Evolutionary conservation across 1,140 invertebrate genomes (phyloP).

Genomic region (Leguminivora glycinivorella): DNA sequence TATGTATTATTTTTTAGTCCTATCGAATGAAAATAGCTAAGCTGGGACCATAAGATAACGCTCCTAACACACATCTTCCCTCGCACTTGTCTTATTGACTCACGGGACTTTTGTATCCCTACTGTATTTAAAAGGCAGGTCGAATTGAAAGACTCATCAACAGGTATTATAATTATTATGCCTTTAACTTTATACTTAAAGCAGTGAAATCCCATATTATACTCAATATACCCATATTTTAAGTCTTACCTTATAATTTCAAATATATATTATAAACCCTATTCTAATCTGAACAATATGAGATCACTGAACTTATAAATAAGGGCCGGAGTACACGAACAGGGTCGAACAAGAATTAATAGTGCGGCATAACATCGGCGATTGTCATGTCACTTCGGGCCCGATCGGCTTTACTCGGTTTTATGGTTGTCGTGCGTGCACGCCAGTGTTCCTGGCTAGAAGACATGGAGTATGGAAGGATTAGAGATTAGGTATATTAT

Average conservation of each 20-base stretch:
- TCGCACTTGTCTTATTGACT: slow-evolving; percentile 13
- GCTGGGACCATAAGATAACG: background rate
- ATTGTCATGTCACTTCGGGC: slow-evolving; percentile 48
- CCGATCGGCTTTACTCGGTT: slow-evolving; percentile 40
- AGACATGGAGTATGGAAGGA: background rate
- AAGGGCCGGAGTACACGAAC: slow-evolving; percentile 1
- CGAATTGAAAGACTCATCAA: no score
- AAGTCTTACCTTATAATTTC: no score
- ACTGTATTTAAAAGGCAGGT: no score
- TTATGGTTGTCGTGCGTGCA: slow-evolving; percentile 56
- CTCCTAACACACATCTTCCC: slow-evolving; percentile 3
- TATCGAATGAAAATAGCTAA: no score
- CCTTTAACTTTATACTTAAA: no score
- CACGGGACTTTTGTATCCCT: background rate
- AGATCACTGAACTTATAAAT: slow-evolving; percentile 3
- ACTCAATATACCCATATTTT: no score
- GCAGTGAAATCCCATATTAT: no score
- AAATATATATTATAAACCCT: background rate
- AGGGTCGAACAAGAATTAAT: slow-evolving; percentile 20
- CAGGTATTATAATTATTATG: no score
- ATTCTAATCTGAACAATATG: slow-evolving; percentile 3
- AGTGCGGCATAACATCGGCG: slow-evolving; percentile 34
- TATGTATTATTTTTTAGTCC: no score
- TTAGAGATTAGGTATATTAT: no score
- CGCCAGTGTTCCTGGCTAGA: slow-evolving; percentile 33